Percentiles rank a stretch among this genome's conserved stretches.
phyloP scores from a whole-genome alignment of 2,797 vertebrate genomes.

The Syngnathus rostellatus region DNA sequence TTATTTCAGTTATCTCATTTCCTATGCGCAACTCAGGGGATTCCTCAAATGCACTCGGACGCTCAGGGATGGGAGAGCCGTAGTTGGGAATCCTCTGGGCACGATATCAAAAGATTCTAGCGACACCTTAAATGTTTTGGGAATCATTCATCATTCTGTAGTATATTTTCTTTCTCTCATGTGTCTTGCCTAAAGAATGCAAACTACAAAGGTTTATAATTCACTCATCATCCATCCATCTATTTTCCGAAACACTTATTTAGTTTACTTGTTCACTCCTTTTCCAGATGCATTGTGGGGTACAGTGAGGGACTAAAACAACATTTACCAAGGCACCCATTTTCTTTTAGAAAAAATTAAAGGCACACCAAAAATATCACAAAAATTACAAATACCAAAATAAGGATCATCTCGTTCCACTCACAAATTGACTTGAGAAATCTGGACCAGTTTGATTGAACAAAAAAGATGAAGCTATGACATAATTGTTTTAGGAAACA shows the following conservation, averaged over 20 bases:
- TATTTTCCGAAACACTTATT: too few species aligned
- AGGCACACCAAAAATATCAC: neutral
- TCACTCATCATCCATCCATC: neutral
- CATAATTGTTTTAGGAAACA: neutral
- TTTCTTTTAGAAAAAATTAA: neutral
- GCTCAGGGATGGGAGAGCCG: neutral
- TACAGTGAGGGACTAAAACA: neutral
- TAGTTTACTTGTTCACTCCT: neutral
- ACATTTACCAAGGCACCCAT: neutral
- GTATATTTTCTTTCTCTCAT: too few species aligned
- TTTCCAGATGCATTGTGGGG: neutral
- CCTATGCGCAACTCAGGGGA: constrained; percentile 28
- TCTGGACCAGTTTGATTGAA: too few species aligned
- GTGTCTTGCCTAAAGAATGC: too few species aligned
- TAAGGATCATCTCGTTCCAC: neutral
- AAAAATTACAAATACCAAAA: neutral
- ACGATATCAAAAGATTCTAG: neutral
- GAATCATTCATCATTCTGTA: neutral
- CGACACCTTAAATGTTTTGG: neutral
- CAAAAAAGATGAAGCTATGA: too few species aligned
- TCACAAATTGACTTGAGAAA: neutral
- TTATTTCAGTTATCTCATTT: constrained; percentile 45
- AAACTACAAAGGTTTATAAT: neutral
- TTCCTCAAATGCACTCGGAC: constrained; percentile 34
- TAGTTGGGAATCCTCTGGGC: neutral